Conservation (phyloP, 2,888 invertebrate species). For the Amiota communis region DNA sequence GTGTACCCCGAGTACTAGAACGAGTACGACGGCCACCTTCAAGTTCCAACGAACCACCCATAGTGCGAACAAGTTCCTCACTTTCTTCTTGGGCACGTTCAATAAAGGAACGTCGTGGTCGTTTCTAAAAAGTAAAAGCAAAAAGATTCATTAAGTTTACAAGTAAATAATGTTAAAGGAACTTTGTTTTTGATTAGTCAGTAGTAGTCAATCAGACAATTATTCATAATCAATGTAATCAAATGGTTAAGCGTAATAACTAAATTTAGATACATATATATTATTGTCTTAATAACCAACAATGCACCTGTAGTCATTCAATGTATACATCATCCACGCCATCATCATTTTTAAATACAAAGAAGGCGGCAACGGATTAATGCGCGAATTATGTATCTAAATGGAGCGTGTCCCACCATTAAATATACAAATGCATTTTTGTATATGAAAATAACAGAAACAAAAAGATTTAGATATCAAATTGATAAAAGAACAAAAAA, state of each 20-base stretch:
- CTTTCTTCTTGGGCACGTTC: constrained; percentile 73
- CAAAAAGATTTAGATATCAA: constrained; percentile 9
- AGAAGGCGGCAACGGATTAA: neutral
- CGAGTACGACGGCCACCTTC: constrained; percentile 72
- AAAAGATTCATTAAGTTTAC: constrained; percentile 23
- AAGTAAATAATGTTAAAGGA: no score
- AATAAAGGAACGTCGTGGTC: constrained; percentile 70
- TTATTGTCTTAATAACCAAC: no score
- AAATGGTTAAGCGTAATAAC: neutral
- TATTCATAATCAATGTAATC: no score
- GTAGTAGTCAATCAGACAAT: neutral
- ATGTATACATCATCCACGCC: neutral
- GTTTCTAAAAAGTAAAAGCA: constrained; percentile 58
- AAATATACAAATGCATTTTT: neutral
- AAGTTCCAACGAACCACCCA: constrained; percentile 71
- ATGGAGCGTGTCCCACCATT: neutral
- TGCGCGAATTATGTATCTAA: neutral
- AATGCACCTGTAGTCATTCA: neutral
- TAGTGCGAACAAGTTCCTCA: constrained; percentile 70
- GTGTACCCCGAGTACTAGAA: constrained; percentile 71
- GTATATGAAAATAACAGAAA: constrained; percentile 30
- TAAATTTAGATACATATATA: constrained; percentile 31
- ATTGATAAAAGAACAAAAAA: constrained; percentile 1
- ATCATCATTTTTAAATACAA: neutral
- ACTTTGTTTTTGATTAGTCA: neutral